Evolutionary conservation across 2,797 vertebrate genomes (phyloP).

Genomic region (Labroides dimidiatus): DNA sequence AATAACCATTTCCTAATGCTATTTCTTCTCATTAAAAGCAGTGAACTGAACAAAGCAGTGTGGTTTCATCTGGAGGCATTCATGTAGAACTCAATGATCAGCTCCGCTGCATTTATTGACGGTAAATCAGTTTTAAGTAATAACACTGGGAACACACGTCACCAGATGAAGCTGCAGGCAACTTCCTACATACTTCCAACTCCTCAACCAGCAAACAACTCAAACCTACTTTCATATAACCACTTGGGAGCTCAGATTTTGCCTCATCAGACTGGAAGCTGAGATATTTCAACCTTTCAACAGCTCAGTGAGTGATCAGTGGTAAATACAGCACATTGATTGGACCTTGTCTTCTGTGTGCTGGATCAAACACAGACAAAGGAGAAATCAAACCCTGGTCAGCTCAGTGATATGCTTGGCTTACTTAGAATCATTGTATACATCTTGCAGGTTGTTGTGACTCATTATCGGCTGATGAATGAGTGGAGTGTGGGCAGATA

Average conservation of each 20-base stretch:
- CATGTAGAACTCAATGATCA: background rate
- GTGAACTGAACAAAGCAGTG: background rate
- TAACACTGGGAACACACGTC: background rate
- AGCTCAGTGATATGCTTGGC: background rate
- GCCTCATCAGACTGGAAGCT: background rate
- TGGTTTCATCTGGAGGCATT: background rate
- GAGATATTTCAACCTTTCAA: background rate
- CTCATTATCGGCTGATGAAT: conserved; percentile 6
- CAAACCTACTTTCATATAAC: too few relatives aligned
- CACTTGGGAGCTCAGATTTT: background rate
- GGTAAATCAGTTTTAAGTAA: background rate
- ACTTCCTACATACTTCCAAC: background rate
- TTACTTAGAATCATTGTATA: background rate
- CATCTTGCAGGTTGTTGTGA: conserved; percentile 6
- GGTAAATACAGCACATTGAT: background rate
- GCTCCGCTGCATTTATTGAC: background rate
- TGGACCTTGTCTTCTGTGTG: background rate
- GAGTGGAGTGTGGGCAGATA: conserved; percentile 25
- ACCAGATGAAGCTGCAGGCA: background rate
- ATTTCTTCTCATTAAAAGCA: background rate
- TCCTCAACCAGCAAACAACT: background rate
- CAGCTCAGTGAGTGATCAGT: background rate
- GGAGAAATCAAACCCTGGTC: background rate
- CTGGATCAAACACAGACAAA: background rate
- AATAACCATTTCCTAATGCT: background rate